Percentiles rank a stretch among this genome's conserved stretches.
Conservation (phyloP, 1,140 invertebrate genomes). For the Oreohelix idahoensis region DNA sequence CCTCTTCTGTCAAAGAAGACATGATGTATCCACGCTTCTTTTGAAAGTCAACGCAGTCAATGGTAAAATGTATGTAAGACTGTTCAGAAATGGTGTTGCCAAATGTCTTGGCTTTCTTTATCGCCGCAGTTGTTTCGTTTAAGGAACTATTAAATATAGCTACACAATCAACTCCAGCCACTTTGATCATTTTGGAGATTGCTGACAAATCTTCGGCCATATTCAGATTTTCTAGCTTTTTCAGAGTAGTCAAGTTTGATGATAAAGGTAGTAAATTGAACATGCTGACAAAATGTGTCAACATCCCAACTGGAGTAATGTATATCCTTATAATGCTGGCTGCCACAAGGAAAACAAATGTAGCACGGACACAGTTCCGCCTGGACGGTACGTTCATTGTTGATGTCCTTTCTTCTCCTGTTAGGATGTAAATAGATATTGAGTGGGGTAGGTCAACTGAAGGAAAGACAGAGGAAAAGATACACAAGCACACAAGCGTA, state of each 20-base stretch:
- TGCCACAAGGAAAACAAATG: too few relatives aligned
- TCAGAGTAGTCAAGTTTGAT: neutral
- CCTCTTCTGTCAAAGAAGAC: constrained; percentile 24
- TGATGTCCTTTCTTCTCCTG: too few relatives aligned
- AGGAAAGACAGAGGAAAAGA: too few relatives aligned
- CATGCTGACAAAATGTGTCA: neutral
- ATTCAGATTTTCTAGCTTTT: neutral
- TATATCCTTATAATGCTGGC: too few relatives aligned
- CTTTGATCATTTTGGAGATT: neutral
- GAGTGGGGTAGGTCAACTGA: too few relatives aligned
- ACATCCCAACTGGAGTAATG: neutral
- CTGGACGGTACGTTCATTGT: too few relatives aligned
- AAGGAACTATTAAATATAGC: neutral
- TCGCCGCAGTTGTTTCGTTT: neutral
- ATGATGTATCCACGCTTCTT: constrained; percentile 11
- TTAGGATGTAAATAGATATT: too few relatives aligned
- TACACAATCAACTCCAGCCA: neutral
- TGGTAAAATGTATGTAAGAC: neutral
- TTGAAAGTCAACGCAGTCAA: neutral
- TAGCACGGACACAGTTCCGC: too few relatives aligned
- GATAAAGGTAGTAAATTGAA: neutral
- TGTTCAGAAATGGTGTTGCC: neutral
- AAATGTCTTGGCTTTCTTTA: neutral
- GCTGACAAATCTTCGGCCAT: neutral
- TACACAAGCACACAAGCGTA: too few relatives aligned